Percentiles rank a stretch among this genome's conserved stretches.
These are phyloP conservation scores for Hyposoter dolosus DNA, from an alignment of 2,888 invertebrate species.

Conservation along the genomic window DNA sequence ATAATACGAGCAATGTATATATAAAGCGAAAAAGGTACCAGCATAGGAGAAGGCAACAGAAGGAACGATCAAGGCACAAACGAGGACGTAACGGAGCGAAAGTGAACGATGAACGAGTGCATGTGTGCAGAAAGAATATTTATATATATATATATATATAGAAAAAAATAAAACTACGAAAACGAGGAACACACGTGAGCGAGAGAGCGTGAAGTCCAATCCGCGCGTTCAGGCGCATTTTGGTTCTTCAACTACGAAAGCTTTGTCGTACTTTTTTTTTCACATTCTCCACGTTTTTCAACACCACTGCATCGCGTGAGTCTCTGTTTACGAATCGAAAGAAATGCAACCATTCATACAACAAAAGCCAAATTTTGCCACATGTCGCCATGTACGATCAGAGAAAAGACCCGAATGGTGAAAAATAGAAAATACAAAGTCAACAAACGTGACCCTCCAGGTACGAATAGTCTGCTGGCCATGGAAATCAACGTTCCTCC, in stretches of 20 bases:
- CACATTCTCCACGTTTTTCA: neutral
- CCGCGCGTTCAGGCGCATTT: slow-evolving; percentile 44
- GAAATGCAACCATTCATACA: neutral
- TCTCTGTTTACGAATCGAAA: neutral
- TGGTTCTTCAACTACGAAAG: slow-evolving; percentile 21
- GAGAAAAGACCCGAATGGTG: too few relatives aligned
- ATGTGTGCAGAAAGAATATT: slow-evolving; percentile 10
- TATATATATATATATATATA: neutral
- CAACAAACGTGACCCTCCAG: neutral
- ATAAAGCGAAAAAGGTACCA: slow-evolving; percentile 18
- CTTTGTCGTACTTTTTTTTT: slow-evolving; percentile 25
- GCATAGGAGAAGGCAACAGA: slow-evolving; percentile 14
- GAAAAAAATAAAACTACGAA: slow-evolving; percentile 39
- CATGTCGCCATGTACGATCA: neutral
- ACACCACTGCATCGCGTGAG: neutral
- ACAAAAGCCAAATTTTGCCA: neutral
- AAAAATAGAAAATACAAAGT: neutral
- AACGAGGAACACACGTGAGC: slow-evolving; percentile 32
- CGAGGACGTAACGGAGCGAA: slow-evolving; percentile 42
- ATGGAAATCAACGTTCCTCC: neutral
- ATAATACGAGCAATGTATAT: slow-evolving; percentile 15
- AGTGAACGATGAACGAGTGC: slow-evolving; percentile 37
- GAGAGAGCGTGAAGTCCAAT: slow-evolving; percentile 55
- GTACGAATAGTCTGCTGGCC: neutral
- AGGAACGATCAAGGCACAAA: slow-evolving; percentile 33